Evolutionary conservation across 2,888 invertebrate genomes (phyloP).

Genomic region (Drosophila kuntzei): DNA sequence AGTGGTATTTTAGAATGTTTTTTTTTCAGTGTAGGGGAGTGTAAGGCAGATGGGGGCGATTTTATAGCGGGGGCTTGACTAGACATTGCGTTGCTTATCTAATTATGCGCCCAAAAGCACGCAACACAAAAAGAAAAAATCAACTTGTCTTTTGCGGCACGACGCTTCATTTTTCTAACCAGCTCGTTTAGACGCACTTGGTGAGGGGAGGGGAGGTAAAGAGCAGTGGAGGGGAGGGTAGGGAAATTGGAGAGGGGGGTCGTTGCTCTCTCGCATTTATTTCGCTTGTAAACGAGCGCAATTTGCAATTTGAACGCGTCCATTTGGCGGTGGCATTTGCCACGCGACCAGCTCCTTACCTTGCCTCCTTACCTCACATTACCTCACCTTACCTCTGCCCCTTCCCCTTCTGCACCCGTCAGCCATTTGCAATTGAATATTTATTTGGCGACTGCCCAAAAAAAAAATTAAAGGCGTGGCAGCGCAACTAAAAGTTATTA

Average conservation of each 20-base stretch:
- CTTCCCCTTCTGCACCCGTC: background rate
- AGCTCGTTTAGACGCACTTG: constrained; percentile 14
- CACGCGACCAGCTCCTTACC: constrained; percentile 13
- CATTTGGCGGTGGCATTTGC: constrained; percentile 57
- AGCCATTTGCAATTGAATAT: constrained; percentile 70
- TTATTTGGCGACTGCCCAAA: constrained; percentile 49
- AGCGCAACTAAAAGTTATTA: constrained; percentile 61
- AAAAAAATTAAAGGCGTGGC: constrained; percentile 44
- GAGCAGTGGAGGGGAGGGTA: background rate
- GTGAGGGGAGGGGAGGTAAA: background rate
- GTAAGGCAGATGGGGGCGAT: background rate
- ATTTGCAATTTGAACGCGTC: constrained; percentile 80
- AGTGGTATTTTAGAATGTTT: too few species aligned
- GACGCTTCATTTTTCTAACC: constrained; percentile 76
- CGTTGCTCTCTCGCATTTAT: constrained; percentile 67
- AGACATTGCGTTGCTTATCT: constrained; percentile 70
- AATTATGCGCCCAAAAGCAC: constrained; percentile 73
- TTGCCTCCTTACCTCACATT: background rate
- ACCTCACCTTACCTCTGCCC: background rate
- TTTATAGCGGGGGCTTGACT: constrained; percentile 46
- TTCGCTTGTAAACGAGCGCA: constrained; percentile 79
- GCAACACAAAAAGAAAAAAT: constrained; percentile 43
- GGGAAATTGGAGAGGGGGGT: constrained; percentile 2
- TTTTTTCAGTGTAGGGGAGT: background rate
- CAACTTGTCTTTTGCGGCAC: constrained; percentile 69